Percentiles rank a stretch among this genome's conserved stretches.
These are phyloP conservation scores for Scaeva pyrastri DNA, from an alignment of 2,888 invertebrate species.

Conservation along the genomic window DNA sequence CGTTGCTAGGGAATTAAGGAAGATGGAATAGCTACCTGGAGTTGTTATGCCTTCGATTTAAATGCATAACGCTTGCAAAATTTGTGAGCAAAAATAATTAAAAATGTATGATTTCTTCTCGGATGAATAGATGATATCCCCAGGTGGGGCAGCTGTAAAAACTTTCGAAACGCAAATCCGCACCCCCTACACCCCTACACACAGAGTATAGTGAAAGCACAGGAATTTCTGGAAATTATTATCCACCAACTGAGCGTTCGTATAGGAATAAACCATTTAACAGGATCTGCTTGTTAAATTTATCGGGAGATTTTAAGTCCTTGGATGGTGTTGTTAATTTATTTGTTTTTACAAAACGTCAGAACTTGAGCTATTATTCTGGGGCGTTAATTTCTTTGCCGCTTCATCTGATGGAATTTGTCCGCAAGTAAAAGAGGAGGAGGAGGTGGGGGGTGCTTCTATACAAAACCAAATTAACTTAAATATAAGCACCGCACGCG, in stretches of 20 bases:
- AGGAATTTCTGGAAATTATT: conserved; percentile 42
- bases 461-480: conserved; percentile 55
- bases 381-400: conserved; percentile 4
- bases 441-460: no score
- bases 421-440: conserved; percentile 46
- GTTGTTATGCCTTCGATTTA: conserved; percentile 59
- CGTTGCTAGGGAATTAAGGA: conserved; percentile 7
- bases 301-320: conserved; percentile 67
- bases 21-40: conserved; percentile 33
- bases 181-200: not conserved
- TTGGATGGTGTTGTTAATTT: conserved; percentile 43
- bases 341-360: conserved; percentile 48
- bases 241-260: conserved; percentile 21
- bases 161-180: conserved; percentile 18
- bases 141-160: conserved; percentile 24
- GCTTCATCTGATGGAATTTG: conserved; percentile 60
- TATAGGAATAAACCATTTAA: conserved; percentile 42
- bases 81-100: conserved; percentile 59
- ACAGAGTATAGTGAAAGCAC: no score
- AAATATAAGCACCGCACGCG: conserved; percentile 9
- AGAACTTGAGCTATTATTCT: conserved; percentile 17
- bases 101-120: conserved; percentile 56
- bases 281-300: conserved; percentile 59
- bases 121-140: conserved; percentile 5
- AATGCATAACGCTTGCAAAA: conserved; percentile 59